Evolutionary conservation across 23 tunicate species (phyloP).

Genomic region (Styela clava): DNA sequence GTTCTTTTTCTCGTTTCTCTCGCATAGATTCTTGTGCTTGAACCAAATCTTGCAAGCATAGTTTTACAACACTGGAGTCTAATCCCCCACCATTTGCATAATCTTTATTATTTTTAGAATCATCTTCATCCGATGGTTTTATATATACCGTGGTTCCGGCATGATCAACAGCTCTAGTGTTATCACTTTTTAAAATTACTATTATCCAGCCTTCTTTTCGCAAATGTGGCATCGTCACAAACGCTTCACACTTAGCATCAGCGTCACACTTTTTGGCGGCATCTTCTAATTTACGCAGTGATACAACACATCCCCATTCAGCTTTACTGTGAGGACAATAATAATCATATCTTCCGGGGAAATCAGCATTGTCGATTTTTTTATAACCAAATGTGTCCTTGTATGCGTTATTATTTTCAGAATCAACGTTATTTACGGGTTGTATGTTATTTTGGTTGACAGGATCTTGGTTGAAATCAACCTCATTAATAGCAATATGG

Average conservation of each 20-base stretch:
- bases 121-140: conserved; percentile 11
- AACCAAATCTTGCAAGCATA: conserved; percentile 35
- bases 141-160: conserved; percentile 80
- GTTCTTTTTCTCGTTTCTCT: conserved; percentile 20
- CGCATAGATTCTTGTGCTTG: conserved; percentile 33
- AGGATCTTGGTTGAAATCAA: conserved; percentile 22
- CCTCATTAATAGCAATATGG: conserved; percentile 68
- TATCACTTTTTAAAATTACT: conserved; percentile 78
- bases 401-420: not conserved
- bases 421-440: not conserved
- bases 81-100: not conserved
- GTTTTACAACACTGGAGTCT: conserved; percentile 11
- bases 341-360: conserved; percentile 80
- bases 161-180: conserved; percentile 72
- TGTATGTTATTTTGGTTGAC: conserved; percentile 1
- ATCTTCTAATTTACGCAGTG: conserved; percentile 64
- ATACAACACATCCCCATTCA: conserved; percentile 92
- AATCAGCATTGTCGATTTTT: conserved; percentile 80
- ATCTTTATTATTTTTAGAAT: not conserved
- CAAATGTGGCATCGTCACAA: conserved; percentile 86
- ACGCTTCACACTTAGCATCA: conserved; percentile 73
- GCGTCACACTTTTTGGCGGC: conserved; percentile 47
- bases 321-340: conserved; percentile 82
- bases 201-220: conserved; percentile 94
- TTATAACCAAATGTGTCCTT: conserved; percentile 50